Evolutionary conservation across 2,797 vertebrate genomes (phyloP), one percentile per base, ranked within the genome.

Genomic region (Lacerta agilis): DNA sequence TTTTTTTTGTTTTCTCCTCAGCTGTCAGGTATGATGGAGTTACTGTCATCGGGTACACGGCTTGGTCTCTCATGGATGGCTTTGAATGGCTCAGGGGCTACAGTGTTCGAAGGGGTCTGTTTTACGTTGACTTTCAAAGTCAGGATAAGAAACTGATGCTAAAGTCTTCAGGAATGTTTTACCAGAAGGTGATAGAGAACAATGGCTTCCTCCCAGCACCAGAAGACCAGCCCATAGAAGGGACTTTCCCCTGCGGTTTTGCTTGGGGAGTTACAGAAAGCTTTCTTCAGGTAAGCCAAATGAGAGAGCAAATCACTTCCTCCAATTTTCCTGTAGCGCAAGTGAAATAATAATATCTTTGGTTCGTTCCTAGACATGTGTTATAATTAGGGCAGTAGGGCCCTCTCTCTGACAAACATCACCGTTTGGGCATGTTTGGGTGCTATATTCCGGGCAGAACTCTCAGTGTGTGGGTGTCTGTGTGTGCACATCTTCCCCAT

Each of bases 51-150:
- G 99, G 99, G 86, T 99, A 98, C 97, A 99, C 98, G 0, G 98
- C 97, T 25, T 99, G 99, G 99, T 99, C 99, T 64, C 97, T 99
- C 91, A 95, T 99, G 81, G 99, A 99, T 2, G 98, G 98, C 82
- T 99, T 99, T 4, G 99, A 99, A 96, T 99, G 99, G 98, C 97
- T 98, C 91, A 96, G 98, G 69, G 98, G 98, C 80, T 99, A 99
- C 33, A 97, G 96, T 85, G 98, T 99, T 92, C 96, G 99, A 3
- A 97, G 98, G 3, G 99, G 99, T 3, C 97, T 99, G 43, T 99
- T 98, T 95, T 99, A 99, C 3, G 96, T 99, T 0, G 98, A 99
- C 96, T 99, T 99, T 94, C 97, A 97, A 94, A 98, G 98, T 86
- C 96, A 97, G 0, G 98, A 98, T 92, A 98, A 99, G 97, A 98